Evolutionary conservation across 2,797 vertebrate genomes (phyloP).

Genomic region (Fundulus diaphanus): DNA sequence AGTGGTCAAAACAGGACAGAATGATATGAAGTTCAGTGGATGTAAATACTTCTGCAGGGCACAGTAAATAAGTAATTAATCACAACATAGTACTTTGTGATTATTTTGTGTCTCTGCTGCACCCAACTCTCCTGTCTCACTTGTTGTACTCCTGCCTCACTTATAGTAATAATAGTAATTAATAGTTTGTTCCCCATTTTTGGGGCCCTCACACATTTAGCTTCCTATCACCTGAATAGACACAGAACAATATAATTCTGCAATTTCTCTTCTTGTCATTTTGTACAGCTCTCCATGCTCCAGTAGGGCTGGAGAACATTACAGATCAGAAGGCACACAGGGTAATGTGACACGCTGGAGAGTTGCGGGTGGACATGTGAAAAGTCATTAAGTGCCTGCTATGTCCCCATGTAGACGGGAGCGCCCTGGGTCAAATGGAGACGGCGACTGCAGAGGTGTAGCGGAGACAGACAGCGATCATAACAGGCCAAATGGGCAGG

Average conservation of each 20-base stretch:
- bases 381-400: conserved; percentile 70
- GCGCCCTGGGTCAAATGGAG: conserved; percentile 77
- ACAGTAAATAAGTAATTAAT: no score
- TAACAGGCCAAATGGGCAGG: conserved; percentile 78
- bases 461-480: conserved; percentile 75
- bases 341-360: conserved; percentile 50
- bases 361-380: conserved; percentile 71
- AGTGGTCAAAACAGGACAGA: no score
- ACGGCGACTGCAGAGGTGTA: conserved; percentile 64
- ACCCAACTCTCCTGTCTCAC: background rate
- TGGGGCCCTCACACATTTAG: background rate
- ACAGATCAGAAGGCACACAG: conserved; percentile 55
- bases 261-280: conserved; percentile 20
- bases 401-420: conserved; percentile 56
- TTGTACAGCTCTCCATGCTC: conserved; percentile 54
- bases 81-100: no score
- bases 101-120: no score
- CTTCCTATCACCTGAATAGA: conserved; percentile 6
- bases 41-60: no score
- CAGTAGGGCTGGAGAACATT: conserved; percentile 60
- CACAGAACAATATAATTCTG: conserved; percentile 53
- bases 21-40: no score
- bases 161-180: no score
- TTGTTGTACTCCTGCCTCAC: background rate
- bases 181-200: background rate